Conservation (phyloP, 1,140 invertebrate species). For the Bombus haemorrhoidalis region DNA sequence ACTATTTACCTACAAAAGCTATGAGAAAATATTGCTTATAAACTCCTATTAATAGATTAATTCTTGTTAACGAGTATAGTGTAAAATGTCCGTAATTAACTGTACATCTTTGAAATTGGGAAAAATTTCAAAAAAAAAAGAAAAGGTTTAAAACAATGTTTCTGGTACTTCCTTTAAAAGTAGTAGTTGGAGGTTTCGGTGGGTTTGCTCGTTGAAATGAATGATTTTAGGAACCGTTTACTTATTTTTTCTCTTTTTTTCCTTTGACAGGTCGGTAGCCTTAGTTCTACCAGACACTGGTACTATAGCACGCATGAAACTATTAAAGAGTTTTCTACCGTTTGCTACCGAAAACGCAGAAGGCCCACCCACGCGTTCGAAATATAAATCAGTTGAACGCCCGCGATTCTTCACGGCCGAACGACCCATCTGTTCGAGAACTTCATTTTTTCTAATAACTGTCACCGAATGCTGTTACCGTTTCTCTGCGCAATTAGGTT, state of each 20-base stretch:
- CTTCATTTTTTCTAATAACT: slow-evolving; percentile 68
- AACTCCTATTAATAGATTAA: too few species aligned
- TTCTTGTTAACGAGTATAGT: too few species aligned
- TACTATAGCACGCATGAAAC: slow-evolving; percentile 50
- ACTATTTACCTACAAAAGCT: too few species aligned
- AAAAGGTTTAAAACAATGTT: neutral
- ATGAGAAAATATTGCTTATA: too few species aligned
- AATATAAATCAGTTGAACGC: slow-evolving; percentile 64
- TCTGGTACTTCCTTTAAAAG: neutral
- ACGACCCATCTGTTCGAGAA: slow-evolving; percentile 58
- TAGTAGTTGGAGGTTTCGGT: neutral
- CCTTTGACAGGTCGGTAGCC: slow-evolving; percentile 16
- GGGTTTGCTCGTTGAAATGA: slow-evolving; percentile 29
- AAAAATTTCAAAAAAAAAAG: neutral
- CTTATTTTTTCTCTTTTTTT: neutral
- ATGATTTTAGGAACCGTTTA: slow-evolving; percentile 42
- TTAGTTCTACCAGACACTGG: slow-evolving; percentile 37
- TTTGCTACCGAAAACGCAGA: slow-evolving; percentile 60
- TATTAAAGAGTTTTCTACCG: slow-evolving; percentile 65
- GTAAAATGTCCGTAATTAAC: too few species aligned
- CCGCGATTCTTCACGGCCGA: slow-evolving; percentile 53
- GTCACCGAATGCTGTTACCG: slow-evolving; percentile 57
- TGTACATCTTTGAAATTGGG: neutral
- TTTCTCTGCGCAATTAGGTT: slow-evolving; percentile 60
- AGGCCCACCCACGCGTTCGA: slow-evolving; percentile 61